Percentiles rank a stretch among this genome's conserved stretches.
Evolutionary conservation across 1,140 invertebrate species (phyloP).

Genomic region (Aphelenchoides besseyi): DNA sequence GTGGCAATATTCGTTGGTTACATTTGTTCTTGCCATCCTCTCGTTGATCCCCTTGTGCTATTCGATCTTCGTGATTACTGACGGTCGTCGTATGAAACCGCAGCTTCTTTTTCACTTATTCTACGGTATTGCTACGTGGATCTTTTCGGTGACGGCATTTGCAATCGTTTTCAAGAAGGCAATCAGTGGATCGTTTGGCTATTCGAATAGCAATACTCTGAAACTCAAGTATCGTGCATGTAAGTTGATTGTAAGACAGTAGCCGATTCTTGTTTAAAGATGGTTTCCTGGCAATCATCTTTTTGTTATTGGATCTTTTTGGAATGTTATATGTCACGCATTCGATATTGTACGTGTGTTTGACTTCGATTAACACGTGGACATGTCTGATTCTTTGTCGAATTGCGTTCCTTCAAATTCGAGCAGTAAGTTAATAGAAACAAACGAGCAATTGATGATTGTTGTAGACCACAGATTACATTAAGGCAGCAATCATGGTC

Average conservation of each 20-base stretch:
- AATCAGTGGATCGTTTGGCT: not conserved
- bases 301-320: not conserved
- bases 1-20: not conserved
- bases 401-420: not conserved
- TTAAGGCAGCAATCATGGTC: not conserved
- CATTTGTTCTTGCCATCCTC: not conserved
- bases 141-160: not conserved
- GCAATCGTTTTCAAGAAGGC: not conserved
- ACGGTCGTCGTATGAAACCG: no score
- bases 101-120: no score
- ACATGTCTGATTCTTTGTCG: not conserved
- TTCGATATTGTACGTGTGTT: not conserved
- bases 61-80: not conserved
- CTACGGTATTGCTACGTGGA: not conserved
- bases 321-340: no score
- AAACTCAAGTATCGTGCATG: no score
- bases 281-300: not conserved
- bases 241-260: no score
- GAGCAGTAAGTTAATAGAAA: not conserved
- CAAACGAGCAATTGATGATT: not conserved
- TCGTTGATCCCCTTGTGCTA: not conserved
- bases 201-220: no score
- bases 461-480: not conserved
- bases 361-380: conserved; percentile 1
- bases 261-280: no score